Base-by-base conservation (phyloP, 2,797 vertebrate species). In the Hapalemur alaotrensis region DNA sequence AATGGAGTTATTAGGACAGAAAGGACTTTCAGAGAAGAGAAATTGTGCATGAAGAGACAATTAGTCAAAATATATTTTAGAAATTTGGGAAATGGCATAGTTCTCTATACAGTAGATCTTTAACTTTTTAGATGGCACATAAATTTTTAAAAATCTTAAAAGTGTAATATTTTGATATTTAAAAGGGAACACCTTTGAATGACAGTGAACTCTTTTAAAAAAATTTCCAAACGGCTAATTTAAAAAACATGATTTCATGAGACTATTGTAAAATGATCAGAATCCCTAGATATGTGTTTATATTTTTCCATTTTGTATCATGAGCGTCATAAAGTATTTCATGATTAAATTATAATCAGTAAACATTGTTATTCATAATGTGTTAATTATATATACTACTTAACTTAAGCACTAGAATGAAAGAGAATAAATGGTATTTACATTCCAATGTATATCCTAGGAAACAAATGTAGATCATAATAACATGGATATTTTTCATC, bases 151-250 rank as follows among this genome's bases (percentile, higher is more conserved):
- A 43, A 61, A 91, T 89, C 10, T 95, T 93, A 75, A n/a, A 94
- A 73, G 41, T 97, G 63, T 97, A 97, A 96, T 97, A 96, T 97
- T 98, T 43, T 98, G 92, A 96, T 93, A 96, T 97, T 98, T 86
- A 18, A 69, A 88, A 97, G 75, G 73, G 95, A 96, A 86, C 75
- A 97, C 48, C 14, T 96, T 75, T 97, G 7, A n/a, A 78, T 97
- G 87, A 96, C 76, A 91, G 3, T 87, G 38, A 38, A 96, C n/a
- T 96, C 91, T 92, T 98, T 97, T 88, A 95, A 86, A 0, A 0
- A 88, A 80, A 90, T 18, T 67, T 80, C 28, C 65, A 46, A 94
- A 97, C 97, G 95, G 96, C 92, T 86, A 96, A 46, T 32, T 78
- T 48, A 72, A 93, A 94, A 88, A 95, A 88, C 41, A 30, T 80